A percentile compares a stretch with the other conserved stretches of the same genome.
Evolutionary conservation across 2,113 vertebrate genomes (phyloP).

Genomic region (Bolborhynchus lineola): DNA sequence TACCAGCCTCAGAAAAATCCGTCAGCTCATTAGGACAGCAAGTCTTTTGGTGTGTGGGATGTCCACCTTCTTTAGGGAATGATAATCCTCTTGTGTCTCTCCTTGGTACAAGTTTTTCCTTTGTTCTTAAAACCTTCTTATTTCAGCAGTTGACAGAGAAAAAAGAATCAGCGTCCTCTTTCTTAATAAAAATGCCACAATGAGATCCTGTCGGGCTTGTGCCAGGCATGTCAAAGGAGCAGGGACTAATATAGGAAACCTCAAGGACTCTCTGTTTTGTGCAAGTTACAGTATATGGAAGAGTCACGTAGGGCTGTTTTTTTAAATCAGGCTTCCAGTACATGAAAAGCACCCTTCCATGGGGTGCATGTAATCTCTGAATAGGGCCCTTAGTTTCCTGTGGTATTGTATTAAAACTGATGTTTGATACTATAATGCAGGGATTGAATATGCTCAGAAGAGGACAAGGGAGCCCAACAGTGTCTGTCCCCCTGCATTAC

Average conservation of each 20-base stretch:
- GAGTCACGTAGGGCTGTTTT: slow-evolving; percentile 41
- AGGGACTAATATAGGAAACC: slow-evolving; percentile 32
- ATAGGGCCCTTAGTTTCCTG: slow-evolving; percentile 35
- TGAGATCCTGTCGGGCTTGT: slow-evolving; percentile 44
- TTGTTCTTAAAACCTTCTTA: slow-evolving; percentile 67
- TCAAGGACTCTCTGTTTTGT: slow-evolving; percentile 38
- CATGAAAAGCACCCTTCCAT: slow-evolving; percentile 56
- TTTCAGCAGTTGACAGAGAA: slow-evolving; percentile 58
- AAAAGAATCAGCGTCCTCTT: slow-evolving; percentile 45
- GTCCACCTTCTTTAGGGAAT: background rate
- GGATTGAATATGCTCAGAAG: slow-evolving; percentile 37
- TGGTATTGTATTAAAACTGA: background rate
- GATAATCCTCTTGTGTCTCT: slow-evolving; percentile 43
- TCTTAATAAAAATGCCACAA: slow-evolving; percentile 51
- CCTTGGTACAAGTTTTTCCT: slow-evolving; percentile 56
- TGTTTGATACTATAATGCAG: slow-evolving; percentile 17
- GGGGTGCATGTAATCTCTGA: slow-evolving; percentile 42
- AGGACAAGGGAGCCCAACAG: background rate
- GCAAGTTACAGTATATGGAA: slow-evolving; percentile 30
- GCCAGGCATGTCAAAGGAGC: slow-evolving; percentile 52
- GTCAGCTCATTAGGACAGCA: background rate
- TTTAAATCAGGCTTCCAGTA: slow-evolving; percentile 40
- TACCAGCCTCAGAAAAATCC: slow-evolving; percentile 30
- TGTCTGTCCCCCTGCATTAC: background rate
- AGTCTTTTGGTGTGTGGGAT: background rate